A percentile compares a stretch with the other conserved stretches of the same genome.
Conservation (phyloP, 35 echinoderm and acorn worm species). For the Strongylocentrotus purpuratus region DNA sequence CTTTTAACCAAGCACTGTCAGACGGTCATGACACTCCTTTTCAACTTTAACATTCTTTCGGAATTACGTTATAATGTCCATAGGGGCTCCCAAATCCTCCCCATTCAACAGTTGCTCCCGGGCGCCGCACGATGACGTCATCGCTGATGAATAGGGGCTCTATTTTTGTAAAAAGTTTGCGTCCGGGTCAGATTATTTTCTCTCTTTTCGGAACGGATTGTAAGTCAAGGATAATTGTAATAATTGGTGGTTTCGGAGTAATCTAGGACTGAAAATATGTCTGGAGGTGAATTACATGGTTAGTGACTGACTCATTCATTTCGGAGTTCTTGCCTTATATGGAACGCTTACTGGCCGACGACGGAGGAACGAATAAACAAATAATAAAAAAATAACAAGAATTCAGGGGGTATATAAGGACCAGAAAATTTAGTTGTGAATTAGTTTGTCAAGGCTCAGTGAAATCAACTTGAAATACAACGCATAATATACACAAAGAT, state of each 20-base stretch:
- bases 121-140: background rate
- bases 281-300: background rate
- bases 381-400: background rate
- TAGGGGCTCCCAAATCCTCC: background rate
- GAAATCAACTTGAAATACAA: background rate
- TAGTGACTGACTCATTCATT: background rate
- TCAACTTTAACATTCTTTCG: background rate
- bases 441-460: background rate
- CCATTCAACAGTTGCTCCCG: background rate
- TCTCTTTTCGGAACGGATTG: background rate
- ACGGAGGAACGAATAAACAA: background rate
- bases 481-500: background rate
- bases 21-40: background rate
- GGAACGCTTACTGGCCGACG: background rate
- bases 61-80: background rate
- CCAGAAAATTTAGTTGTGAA: background rate
- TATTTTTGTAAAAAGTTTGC: background rate
- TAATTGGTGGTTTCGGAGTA: background rate
- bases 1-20: background rate
- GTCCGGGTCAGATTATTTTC: background rate
- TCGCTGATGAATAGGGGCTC: background rate
- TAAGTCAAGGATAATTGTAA: background rate
- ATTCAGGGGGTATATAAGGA: background rate
- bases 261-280: background rate
- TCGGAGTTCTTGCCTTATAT: background rate